Evolutionary conservation across 2,797 vertebrate genomes (phyloP).

Genomic region (Danio kyathit): DNA sequence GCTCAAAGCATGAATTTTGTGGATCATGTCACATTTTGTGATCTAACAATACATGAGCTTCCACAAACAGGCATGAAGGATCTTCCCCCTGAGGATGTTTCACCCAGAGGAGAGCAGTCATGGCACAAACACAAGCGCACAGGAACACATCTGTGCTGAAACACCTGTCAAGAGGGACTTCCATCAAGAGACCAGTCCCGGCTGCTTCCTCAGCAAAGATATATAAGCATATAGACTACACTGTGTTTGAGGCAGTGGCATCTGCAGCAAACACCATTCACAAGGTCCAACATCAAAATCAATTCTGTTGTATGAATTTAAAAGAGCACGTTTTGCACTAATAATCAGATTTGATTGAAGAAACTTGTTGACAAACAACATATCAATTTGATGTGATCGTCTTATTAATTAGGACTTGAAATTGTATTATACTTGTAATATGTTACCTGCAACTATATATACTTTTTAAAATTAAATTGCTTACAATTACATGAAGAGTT

Average conservation of each 20-base stretch:
- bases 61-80: not conserved
- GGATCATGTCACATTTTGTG: slow-evolving; percentile 8
- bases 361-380: not conserved
- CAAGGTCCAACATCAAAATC: not conserved
- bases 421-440: too few relatives aligned
- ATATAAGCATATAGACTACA: not conserved
- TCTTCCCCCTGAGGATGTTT: slow-evolving; percentile 20
- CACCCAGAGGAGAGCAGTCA: slow-evolving; percentile 20
- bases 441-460: too few relatives aligned
- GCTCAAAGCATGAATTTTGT: not conserved
- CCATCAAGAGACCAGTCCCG: not conserved
- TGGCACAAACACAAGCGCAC: slow-evolving; percentile 49
- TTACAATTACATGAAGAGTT: too few relatives aligned
- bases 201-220: not conserved
- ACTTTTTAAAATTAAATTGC: too few relatives aligned
- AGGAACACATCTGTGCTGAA: slow-evolving; percentile 32
- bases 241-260: not conserved
- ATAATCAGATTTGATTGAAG: not conserved
- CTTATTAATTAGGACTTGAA: too few relatives aligned
- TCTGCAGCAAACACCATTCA: not conserved
- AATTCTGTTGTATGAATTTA: not conserved
- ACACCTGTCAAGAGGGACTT: slow-evolving; percentile 34
- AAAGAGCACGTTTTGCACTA: too few relatives aligned
- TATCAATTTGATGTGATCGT: too few relatives aligned
- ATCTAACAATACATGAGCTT: slow-evolving; percentile 4